Conservation (phyloP, 1,140 invertebrate species). For the Drosophila bifasciata region DNA sequence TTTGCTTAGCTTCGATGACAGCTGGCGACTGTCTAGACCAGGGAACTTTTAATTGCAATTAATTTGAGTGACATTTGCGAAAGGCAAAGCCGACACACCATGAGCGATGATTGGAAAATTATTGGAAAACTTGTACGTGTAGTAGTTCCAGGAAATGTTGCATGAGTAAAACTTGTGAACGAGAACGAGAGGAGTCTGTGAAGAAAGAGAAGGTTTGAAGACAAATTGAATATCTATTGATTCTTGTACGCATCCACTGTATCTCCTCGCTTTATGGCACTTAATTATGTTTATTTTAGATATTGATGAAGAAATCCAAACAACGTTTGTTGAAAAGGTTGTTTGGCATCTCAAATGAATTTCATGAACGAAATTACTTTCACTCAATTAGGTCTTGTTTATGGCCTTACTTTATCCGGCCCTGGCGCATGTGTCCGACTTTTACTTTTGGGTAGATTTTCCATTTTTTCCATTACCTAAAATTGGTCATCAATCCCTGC, state of each 20-base stretch:
- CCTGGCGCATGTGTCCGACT: conserved; percentile 38
- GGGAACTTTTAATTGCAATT: conserved; percentile 49
- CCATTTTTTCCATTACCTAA: conserved; percentile 51
- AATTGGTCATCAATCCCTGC: conserved; percentile 39
- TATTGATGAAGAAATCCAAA: conserved; percentile 14
- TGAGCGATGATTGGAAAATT: too few relatives aligned
- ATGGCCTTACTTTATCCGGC: conserved; percentile 30
- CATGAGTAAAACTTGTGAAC: too few relatives aligned
- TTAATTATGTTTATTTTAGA: conserved; percentile 57
- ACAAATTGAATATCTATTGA: too few relatives aligned
- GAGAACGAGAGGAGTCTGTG: too few relatives aligned
- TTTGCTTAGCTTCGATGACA: background rate
- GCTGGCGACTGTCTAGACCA: too few relatives aligned
- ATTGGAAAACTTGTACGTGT: too few relatives aligned
- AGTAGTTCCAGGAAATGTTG: too few relatives aligned
- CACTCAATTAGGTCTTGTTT: conserved; percentile 62
- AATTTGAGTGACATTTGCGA: conserved; percentile 55
- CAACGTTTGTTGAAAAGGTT: conserved; percentile 27
- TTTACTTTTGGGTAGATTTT: conserved; percentile 46
- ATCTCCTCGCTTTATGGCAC: conserved; percentile 15
- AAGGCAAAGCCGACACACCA: conserved; percentile 5
- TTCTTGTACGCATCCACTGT: conserved; percentile 21
- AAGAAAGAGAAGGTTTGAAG: background rate
- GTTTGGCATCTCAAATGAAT: conserved; percentile 36
- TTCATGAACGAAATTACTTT: conserved; percentile 56